These are phyloP conservation scores for Lanistes nyassanus DNA, from an alignment of 1,140 invertebrate genomes.

Conservation along the genomic window DNA sequence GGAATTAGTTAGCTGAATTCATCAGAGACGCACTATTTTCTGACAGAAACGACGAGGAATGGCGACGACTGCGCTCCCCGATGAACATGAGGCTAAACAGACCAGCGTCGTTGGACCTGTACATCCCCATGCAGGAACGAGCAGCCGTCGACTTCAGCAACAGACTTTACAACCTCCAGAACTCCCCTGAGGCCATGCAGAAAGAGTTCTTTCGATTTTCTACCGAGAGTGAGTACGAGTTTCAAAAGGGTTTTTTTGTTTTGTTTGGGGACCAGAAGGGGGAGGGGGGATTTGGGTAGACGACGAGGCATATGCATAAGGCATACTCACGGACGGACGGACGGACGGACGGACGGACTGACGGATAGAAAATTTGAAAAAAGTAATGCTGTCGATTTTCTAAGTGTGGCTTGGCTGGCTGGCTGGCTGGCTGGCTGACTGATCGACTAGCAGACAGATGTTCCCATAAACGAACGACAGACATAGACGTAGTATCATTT, in stretches of 20 bases:
- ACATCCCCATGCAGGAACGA: slow-evolving; percentile 31
- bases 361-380: no score
- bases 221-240: slow-evolving; percentile 23
- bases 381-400: no score
- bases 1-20: background rate
- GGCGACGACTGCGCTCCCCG: slow-evolving; percentile 28
- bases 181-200: slow-evolving; percentile 14
- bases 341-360: no score
- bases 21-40: background rate
- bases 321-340: no score
- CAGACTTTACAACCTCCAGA: slow-evolving; percentile 9
- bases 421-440: no score
- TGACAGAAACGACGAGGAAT: slow-evolving; percentile 35
- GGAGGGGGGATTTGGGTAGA: background rate
- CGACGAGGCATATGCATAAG: background rate
- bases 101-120: slow-evolving; percentile 22
- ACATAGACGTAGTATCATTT: no score
- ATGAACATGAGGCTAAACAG: slow-evolving; percentile 30
- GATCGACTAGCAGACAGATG: no score
- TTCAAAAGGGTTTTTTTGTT: no score
- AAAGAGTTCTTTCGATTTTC: slow-evolving; percentile 29
- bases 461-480: no score
- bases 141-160: slow-evolving; percentile 39
- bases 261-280: background rate
- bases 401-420: no score